Evolutionary conservation across 2,113 vertebrate genomes (phyloP), one percentile per base, ranked within the genome.

Genomic region (Nipponia nippon): DNA sequence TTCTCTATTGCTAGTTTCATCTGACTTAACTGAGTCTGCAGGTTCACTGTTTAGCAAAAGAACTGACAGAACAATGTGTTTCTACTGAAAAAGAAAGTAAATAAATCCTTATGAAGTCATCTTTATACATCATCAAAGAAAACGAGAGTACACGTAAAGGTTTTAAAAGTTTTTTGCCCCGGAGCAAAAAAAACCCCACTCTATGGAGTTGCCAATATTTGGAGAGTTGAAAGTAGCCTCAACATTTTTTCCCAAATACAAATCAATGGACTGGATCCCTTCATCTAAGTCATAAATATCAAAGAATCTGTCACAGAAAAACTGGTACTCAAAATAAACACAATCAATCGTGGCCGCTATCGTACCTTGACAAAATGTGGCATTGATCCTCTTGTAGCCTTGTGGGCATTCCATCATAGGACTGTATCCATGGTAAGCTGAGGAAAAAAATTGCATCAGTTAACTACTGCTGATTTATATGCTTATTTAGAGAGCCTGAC

Each of bases 321-420:
- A 73, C 3, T 32, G 38, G 22, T 44, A 76, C 5, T 92, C 52
- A 83, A 83, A 95, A 78, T n/a, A 88, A 89, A 83, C 14, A 30
- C 10, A 47, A 44, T 17, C 30, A 87, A 22, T 32, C 53, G 30
- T 52, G 20, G 20, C 23, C 17, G n/a, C 53, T 71, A 16, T 67
- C 83, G 83, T 99, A 99, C 99, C 99, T 98, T 99, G 99, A 97
- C 99, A 99, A 94, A 98, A 98, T 6, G 99, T 99, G 95, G 98
- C 98, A 98, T 99, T 99, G 94, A 99, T 98, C 94, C 98, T 98
- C 95, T 99, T 99, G 98, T 99, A 99, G 78, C 99, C 99, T 88
- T 98, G 99, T 30, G 99, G 99, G 95, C 99, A 99, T 90, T 99
- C 99, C 86, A 99, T 98, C 92, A 98, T 91, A 89, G 98, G 98